Base-by-base conservation (phyloP, 2,888 invertebrate species). In the Drosophila birchii region DNA sequence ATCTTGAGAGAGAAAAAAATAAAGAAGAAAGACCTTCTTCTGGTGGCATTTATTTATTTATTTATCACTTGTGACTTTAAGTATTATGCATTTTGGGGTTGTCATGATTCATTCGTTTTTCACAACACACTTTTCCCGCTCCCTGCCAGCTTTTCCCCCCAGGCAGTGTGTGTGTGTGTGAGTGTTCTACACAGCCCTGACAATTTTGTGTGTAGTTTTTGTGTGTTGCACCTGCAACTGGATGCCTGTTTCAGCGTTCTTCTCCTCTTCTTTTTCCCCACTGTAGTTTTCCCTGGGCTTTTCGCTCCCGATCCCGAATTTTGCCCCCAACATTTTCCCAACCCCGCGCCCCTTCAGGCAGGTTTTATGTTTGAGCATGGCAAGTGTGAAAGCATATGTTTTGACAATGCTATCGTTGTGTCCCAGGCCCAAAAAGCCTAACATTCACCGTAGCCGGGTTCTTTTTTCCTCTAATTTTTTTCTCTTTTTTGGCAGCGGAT, bases 321-420 rank as follows among this genome's bases (percentile, higher is more conserved):
- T 54, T 34, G 14, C 36, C 20, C 34, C 45, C 39, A 34, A 18
- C 32, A 18, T n/a, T 26, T 55, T 29, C 18, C 11, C 39, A 4
- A 3, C 7, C 7, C n/a, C 12, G n/a, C n/a, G n/a, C n/a, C 38
- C 23, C 20, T n/a, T 18, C 34, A 12, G 34, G 36, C 29, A 9
- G 29, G 23, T 36, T 62, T 38, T 63, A 34, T 73, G 63, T 63
- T 56, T 14, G 49, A 32, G 51, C 45, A 26, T 44, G 61, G 71
- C 85, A 75, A 57, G 82, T 82, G 89, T 86, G 82, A 82, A 83
- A 83, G 82, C 82, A 83, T 88, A 88, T 83, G 82, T 83, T 83
- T 88, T 84, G 68, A 74, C 81, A 88, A 86, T 78, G 76, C 69
- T 70, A 81, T 83, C 75, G 66, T 69, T 75, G 67, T 74, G 78